phyloP scores from a whole-genome alignment of 1,140 invertebrate genomes.

The Gryllus bimaculatus region DNA sequence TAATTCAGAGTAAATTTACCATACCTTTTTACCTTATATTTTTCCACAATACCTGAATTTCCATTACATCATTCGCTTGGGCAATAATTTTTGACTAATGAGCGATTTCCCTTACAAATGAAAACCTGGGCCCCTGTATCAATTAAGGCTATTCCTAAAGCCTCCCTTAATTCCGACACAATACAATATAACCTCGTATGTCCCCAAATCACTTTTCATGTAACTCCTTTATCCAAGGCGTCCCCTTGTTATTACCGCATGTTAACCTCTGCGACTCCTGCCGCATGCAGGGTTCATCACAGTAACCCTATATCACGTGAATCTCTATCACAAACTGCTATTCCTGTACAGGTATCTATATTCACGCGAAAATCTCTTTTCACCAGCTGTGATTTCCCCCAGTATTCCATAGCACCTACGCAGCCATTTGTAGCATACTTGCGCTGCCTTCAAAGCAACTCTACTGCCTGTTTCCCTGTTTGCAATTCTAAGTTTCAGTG shows the following conservation, averaged over 20 bases:
- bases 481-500: too few relatives aligned
- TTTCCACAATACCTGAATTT: constrained; percentile 3
- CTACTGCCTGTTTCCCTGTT: constrained; percentile 9
- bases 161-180: neutral
- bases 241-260: neutral
- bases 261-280: too few relatives aligned
- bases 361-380: too few relatives aligned
- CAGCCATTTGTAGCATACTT: too few relatives aligned
- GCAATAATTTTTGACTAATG: neutral
- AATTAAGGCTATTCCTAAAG: neutral
- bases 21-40: neutral
- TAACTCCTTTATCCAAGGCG: neutral
- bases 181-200: neutral
- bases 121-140: neutral
- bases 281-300: too few relatives aligned
- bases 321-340: too few relatives aligned
- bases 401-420: too few relatives aligned
- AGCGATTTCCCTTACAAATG: too few relatives aligned
- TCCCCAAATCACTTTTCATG: too few relatives aligned
- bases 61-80: neutral
- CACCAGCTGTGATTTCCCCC: too few relatives aligned
- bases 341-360: too few relatives aligned
- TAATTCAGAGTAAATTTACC: neutral
- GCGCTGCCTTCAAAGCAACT: neutral
- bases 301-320: too few relatives aligned